Percentiles rank a stretch among this genome's conserved stretches.
Conservation (phyloP, 2,113 vertebrate genomes). For the Pandion haliaetus region DNA sequence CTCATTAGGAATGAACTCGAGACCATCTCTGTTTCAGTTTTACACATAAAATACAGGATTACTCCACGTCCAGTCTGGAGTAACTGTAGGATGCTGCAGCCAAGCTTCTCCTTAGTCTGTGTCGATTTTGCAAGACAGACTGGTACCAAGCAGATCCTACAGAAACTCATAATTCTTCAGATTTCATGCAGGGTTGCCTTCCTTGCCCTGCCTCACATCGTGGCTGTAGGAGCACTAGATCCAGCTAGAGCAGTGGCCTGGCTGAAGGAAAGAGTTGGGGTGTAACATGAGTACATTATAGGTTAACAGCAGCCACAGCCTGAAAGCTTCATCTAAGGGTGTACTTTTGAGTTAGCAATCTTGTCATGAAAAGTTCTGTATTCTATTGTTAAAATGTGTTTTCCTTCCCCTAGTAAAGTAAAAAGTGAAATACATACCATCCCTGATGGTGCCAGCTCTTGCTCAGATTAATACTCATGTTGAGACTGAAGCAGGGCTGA, state of each 20-base stretch:
- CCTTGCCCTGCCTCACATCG: background rate
- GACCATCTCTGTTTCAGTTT: background rate
- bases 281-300: background rate
- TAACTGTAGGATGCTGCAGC: background rate
- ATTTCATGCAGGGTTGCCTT: background rate
- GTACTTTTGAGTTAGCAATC: background rate
- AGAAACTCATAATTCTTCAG: background rate
- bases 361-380: background rate
- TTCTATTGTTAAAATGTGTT: background rate
- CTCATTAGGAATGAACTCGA: background rate
- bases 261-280: background rate
- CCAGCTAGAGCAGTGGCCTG: background rate
- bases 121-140: background rate
- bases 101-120: background rate
- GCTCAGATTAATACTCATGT: background rate
- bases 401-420: background rate
- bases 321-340: background rate
- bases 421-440: background rate
- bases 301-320: background rate
- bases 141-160: background rate
- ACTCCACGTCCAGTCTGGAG: background rate
- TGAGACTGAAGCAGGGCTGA: background rate
- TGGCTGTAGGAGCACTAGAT: background rate
- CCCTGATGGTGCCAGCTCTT: background rate
- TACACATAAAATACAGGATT: background rate